Evolutionary conservation across 64 coral and sea anemone genomes (phyloP).

Genomic region (Pocillopora damicornis): DNA sequence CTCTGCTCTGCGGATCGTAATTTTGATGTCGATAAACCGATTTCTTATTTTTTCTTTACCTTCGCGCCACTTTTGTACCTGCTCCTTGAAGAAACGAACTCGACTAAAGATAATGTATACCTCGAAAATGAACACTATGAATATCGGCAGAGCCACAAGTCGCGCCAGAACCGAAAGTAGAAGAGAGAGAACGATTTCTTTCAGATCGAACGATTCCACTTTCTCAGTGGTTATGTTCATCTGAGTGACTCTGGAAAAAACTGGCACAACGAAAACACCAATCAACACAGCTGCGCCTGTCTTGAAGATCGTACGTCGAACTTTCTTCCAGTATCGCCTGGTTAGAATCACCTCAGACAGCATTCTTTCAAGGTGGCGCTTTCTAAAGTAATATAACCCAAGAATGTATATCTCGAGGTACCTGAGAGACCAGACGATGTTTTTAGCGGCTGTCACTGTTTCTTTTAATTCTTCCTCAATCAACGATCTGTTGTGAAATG

Average conservation of each 20-base stretch:
- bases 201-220: background rate
- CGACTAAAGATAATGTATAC: slow-evolving; percentile 65
- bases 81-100: slow-evolving; percentile 46
- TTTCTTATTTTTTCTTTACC: slow-evolving; percentile 27
- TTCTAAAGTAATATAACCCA: slow-evolving; percentile 56
- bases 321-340: slow-evolving; percentile 56
- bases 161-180: slow-evolving; percentile 13
- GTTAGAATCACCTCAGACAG: slow-evolving; percentile 51
- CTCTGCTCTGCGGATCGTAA: slow-evolving; percentile 42
- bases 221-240: slow-evolving; percentile 20
- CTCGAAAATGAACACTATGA: slow-evolving; percentile 48
- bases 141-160: slow-evolving; percentile 40
- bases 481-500: slow-evolving; percentile 47
- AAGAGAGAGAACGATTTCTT: slow-evolving; percentile 8
- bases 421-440: slow-evolving; percentile 34
- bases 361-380: slow-evolving; percentile 61
- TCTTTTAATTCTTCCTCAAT: slow-evolving; percentile 25
- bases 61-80: slow-evolving; percentile 54
- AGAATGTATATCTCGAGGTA: slow-evolving; percentile 49
- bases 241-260: slow-evolving; percentile 4
- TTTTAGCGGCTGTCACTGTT: slow-evolving; percentile 56
- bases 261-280: slow-evolving; percentile 21
- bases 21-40: slow-evolving; percentile 50
- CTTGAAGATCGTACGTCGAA: slow-evolving; percentile 10
- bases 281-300: background rate